Evolutionary conservation across 1,140 invertebrate genomes (phyloP).

Genomic region (Hycleus phaleratus): DNA sequence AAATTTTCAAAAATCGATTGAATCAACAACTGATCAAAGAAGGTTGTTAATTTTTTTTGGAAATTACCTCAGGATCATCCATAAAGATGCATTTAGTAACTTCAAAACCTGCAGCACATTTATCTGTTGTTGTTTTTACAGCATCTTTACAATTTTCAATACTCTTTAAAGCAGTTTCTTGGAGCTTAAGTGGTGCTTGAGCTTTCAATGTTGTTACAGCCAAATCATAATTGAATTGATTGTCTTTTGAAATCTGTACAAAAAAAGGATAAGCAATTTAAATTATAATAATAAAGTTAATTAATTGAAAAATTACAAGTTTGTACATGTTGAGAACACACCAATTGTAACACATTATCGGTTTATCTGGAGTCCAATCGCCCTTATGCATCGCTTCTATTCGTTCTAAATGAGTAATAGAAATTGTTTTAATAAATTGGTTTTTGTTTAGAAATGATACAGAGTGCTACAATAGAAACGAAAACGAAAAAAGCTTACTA

Average conservation of each 20-base stretch:
- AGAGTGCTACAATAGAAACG: too few species aligned
- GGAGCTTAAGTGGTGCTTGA: conserved; percentile 20
- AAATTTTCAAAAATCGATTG: neutral
- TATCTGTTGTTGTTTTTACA: conserved; percentile 3
- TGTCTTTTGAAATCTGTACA: conserved; percentile 24
- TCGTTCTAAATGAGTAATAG: conserved; percentile 19
- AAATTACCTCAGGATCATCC: conserved; percentile 10
- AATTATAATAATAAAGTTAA: neutral
- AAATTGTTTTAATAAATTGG: too few species aligned
- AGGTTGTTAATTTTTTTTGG: too few species aligned
- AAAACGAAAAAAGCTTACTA: too few species aligned
- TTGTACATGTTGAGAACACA: conserved; percentile 29
- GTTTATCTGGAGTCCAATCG: conserved; percentile 24
- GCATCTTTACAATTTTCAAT: conserved; percentile 18
- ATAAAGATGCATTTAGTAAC: conserved; percentile 3
- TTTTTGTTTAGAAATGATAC: too few species aligned
- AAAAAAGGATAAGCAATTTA: neutral
- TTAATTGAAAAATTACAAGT: conserved; percentile 19
- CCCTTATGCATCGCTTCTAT: conserved; percentile 27
- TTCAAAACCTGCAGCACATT: conserved; percentile 1
- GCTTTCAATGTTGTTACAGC: conserved; percentile 18
- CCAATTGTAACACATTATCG: conserved; percentile 25
- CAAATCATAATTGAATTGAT: conserved; percentile 27
- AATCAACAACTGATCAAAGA: neutral
- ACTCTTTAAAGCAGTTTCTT: conserved; percentile 7